Conservation (phyloP, 2,113 vertebrate genomes). For the Calidris pugnax region DNA sequence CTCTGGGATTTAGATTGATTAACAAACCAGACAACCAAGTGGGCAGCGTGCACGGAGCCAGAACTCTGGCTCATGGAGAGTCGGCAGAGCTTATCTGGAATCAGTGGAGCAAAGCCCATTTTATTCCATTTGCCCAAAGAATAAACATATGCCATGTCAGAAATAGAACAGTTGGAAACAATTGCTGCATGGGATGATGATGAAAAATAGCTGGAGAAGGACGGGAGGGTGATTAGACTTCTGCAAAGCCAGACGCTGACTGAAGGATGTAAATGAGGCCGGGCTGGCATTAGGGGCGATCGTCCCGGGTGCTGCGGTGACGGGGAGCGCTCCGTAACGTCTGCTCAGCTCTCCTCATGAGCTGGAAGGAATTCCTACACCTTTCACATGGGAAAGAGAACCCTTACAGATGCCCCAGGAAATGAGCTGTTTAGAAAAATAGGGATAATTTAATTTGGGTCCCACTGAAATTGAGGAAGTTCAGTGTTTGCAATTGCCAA, state of each 20-base stretch:
- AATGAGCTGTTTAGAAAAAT: not conserved
- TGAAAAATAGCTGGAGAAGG: not conserved
- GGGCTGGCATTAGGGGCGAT: not conserved
- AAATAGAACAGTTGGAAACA: slow-evolving; percentile 5
- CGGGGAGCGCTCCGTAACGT: not conserved
- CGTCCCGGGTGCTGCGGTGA: not conserved
- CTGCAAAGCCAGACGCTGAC: not conserved
- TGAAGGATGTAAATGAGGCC: not conserved
- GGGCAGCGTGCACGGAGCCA: not conserved
- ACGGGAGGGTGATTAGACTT: not conserved
- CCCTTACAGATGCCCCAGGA: not conserved
- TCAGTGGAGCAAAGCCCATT: not conserved
- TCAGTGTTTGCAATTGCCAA: not conserved
- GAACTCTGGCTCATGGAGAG: not conserved
- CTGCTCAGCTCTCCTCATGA: not conserved
- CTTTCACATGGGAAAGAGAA: not conserved
- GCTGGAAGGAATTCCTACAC: not conserved
- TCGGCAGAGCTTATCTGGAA: not conserved
- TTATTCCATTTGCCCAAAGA: not conserved
- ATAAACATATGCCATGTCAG: not conserved
- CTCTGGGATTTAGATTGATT: slow-evolving; percentile 1
- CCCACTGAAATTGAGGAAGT: not conserved
- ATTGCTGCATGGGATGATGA: not conserved
- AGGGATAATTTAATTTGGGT: not conserved
- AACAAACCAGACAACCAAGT: not conserved